phyloP scores from a whole-genome alignment of 2,888 invertebrate species.

The Ormyrus thymus region DNA sequence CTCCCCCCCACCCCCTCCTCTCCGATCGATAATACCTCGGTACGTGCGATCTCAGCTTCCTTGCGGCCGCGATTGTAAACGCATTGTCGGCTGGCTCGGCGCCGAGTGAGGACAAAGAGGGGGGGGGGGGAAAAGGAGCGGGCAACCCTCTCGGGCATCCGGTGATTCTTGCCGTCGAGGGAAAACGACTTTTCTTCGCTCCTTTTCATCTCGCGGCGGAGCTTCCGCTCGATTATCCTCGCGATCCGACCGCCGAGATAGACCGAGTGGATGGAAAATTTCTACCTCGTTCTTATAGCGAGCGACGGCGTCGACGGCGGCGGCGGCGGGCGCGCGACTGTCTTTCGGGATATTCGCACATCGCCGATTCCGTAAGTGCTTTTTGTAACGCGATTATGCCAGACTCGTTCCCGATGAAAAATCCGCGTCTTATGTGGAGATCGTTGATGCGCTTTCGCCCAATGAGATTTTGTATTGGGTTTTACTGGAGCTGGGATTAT shows the following conservation, averaged over 20 bases:
- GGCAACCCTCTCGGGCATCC: constrained; percentile 35
- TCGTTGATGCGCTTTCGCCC: too few species aligned
- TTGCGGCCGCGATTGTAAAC: constrained; percentile 9
- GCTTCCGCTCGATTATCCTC: constrained; percentile 54
- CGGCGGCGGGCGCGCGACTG: not conserved
- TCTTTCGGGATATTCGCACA: constrained; percentile 2
- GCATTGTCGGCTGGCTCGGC: constrained; percentile 25
- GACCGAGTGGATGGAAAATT: constrained; percentile 47
- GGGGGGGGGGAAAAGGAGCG: constrained; percentile 15
- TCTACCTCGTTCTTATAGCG: not conserved
- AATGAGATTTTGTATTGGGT: too few species aligned
- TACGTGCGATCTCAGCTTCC: too few species aligned
- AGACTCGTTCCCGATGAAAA: too few species aligned
- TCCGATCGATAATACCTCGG: constrained; percentile 38
- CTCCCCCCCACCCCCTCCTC: too few species aligned
- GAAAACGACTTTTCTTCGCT: constrained; percentile 43
- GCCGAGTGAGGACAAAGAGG: too few species aligned
- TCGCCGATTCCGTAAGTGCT: constrained; percentile 23
- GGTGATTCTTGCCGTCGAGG: constrained; percentile 20
- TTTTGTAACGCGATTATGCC: constrained; percentile 36
- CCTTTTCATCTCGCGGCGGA: constrained; percentile 30
- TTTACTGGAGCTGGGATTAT: too few species aligned
- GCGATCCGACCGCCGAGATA: not conserved
- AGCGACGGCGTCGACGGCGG: too few species aligned
- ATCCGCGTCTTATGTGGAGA: too few species aligned